Conservation (phyloP, 2,113 vertebrate genomes). For the Charadrius vociferus region DNA sequence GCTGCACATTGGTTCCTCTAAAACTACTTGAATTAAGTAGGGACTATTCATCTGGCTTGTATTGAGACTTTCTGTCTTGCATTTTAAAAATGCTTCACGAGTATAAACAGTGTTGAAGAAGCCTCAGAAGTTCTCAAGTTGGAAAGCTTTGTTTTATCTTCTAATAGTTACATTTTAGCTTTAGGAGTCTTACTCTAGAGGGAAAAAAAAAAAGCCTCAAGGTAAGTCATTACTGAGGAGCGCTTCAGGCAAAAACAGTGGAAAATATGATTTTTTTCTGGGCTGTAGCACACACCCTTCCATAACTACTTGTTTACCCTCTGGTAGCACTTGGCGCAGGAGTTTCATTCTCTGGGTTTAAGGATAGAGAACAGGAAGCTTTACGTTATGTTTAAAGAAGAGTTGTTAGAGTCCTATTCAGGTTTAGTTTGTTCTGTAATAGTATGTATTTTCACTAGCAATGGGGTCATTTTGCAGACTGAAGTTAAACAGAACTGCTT, state of each 20-base stretch:
- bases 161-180: conserved; percentile 27
- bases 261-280: neutral
- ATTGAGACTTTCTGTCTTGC: neutral
- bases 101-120: neutral
- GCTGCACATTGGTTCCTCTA: neutral
- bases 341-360: neutral
- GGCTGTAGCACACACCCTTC: neutral
- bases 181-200: conserved; percentile 4
- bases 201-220: neutral
- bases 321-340: neutral
- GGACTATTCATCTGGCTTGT: neutral
- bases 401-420: neutral
- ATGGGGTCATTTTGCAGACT: neutral
- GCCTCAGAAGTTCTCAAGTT: conserved; percentile 8
- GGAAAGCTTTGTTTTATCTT: conserved; percentile 44
- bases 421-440: neutral
- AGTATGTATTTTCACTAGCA: neutral
- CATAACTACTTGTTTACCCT: neutral
- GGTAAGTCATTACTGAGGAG: neutral
- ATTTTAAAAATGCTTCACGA: neutral
- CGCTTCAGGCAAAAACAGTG: neutral
- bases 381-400: neutral
- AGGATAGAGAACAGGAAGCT: neutral
- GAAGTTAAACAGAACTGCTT: neutral
- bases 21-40: neutral